These are phyloP conservation scores for Ernsta delagoae DNA, from an alignment of 2,888 invertebrate genomes.

Conservation along the genomic window DNA sequence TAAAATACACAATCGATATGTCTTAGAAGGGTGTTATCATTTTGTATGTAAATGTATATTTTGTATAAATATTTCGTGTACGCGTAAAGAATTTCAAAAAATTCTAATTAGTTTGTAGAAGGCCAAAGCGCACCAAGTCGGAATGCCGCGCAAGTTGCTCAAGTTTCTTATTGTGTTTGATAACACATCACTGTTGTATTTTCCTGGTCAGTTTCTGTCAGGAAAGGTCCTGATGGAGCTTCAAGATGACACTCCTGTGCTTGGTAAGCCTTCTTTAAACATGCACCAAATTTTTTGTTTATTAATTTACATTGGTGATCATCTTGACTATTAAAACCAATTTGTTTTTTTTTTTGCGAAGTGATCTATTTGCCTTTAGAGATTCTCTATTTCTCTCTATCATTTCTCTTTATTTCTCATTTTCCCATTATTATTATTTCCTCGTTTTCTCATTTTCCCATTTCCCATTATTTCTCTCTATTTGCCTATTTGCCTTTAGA, in stretches of 20 bases:
- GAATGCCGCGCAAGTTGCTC: conserved; percentile 94
- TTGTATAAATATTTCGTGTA: neutral
- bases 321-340: no score
- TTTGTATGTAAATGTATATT: no score
- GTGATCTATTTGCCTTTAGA: no score
- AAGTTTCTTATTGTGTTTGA: conserved; percentile 97
- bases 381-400: no score
- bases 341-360: no score
- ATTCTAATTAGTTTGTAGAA: conserved; percentile 5
- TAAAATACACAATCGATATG: neutral
- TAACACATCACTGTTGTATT: conserved; percentile 96
- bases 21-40: neutral
- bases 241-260: conserved; percentile 96
- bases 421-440: no score
- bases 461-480: no score
- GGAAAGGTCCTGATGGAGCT: conserved; percentile 96
- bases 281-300: no score
- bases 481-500: no score
- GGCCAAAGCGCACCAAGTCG: conserved; percentile 42
- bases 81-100: neutral
- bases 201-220: conserved; percentile 96
- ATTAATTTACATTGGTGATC: no score
- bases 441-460: no score
- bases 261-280: conserved; percentile 83
- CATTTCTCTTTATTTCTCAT: no score